Conservation (phyloP, 2,888 invertebrate genomes). For the Eretmocerus hayati region DNA sequence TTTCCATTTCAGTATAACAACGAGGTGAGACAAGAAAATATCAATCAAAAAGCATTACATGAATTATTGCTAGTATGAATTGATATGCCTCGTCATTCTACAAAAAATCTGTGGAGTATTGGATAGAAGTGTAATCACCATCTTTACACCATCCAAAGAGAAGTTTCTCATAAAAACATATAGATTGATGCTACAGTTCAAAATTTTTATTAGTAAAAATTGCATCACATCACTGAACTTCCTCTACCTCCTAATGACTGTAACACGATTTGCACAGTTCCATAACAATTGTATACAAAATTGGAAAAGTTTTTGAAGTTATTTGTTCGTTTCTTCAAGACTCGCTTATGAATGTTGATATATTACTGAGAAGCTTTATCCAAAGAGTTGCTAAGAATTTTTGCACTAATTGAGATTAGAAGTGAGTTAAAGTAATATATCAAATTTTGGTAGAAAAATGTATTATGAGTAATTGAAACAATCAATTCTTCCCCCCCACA, state of each 20-base stretch:
- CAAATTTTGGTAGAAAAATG: slow-evolving; percentile 18
- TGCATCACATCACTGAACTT: slow-evolving; percentile 23
- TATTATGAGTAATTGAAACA: slow-evolving; percentile 21
- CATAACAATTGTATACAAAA: slow-evolving; percentile 19
- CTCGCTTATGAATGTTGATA: slow-evolving; percentile 11
- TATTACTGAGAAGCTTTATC: slow-evolving; percentile 15
- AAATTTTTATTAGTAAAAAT: slow-evolving; percentile 20
- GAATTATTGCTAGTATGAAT: slow-evolving; percentile 21
- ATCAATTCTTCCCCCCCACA: slow-evolving; percentile 30
- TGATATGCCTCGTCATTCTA: slow-evolving; percentile 24
- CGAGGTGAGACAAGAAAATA: slow-evolving; percentile 11
- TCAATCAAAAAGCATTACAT: slow-evolving; percentile 17
- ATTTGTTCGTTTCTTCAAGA: slow-evolving; percentile 16
- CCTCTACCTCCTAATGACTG: slow-evolving; percentile 20
- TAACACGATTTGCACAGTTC: slow-evolving; percentile 21
- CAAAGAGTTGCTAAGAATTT: slow-evolving; percentile 15
- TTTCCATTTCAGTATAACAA: slow-evolving; percentile 18
- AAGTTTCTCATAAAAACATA: slow-evolving; percentile 16
- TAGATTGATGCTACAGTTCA: slow-evolving; percentile 18
- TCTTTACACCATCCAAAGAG: slow-evolving; percentile 20
- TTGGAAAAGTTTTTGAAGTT: slow-evolving; percentile 12
- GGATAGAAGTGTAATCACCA: slow-evolving; percentile 6
- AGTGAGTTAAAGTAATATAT: slow-evolving; percentile 14
- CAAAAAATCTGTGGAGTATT: slow-evolving; percentile 32
- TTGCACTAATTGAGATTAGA: slow-evolving; percentile 19